Evolutionary conservation across 2,888 invertebrate genomes (phyloP), one percentile per base, ranked within the genome.

Genomic region (Uropetala carovei): DNA sequence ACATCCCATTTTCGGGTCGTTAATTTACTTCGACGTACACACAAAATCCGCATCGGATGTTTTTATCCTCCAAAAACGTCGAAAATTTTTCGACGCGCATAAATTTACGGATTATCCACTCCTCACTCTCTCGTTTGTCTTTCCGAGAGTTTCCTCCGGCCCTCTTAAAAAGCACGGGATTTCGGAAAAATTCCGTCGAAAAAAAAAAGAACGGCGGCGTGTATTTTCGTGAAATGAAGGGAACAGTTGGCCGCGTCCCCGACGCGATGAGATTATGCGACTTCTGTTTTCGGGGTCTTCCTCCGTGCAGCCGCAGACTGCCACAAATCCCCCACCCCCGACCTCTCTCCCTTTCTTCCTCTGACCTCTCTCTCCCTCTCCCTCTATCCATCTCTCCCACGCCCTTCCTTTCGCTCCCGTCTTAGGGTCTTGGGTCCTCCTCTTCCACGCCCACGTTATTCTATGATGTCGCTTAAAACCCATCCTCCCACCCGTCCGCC

Each of bases 181-280:
- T 43, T 22, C 75, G 22, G 68, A 22, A 59, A 59, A 59, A 22
- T 14, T 10, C 22, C 30, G 27, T 7, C 16, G 82, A 30, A 82
- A 43, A 86, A 43, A 86, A 86, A 59, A 60, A 30, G 86, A 86
- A 86, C 60, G 86, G 86, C 30, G 14, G 86, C 58, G 60, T 30
- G 86, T 58, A 30, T 18, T 43, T n/a, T 57, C 56, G 58, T 13
- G 60, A 43, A 18, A 43, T 14, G 82, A 16, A 30, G 60, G 11
- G 60, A 86, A 59, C 86, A 86, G 86, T 86, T 86, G 85, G 85
- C 58, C 27, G 22, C 14, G 30, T 16, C 82, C 13, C 43, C 43
- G 82, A 43, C 43, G 82, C 43, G 82, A 57, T 86, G 86, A 86
- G 59, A 86, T 59, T 30, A 59, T 60, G 86, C 59, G 60, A 86